Base-by-base conservation (phyloP, 1,140 invertebrate species). In the Cardiocondyla obscurior region DNA sequence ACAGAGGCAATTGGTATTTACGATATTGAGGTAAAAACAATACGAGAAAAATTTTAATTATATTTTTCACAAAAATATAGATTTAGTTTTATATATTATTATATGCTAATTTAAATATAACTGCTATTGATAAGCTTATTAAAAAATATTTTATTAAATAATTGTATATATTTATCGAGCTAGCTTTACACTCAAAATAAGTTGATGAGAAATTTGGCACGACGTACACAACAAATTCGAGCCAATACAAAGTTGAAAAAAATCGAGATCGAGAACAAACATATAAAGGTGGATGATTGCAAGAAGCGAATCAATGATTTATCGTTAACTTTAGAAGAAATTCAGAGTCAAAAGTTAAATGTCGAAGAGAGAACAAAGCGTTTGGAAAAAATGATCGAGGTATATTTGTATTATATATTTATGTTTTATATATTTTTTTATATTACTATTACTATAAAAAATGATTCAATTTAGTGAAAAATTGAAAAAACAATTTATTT, bases 361-460 rank as follows among this genome's bases (percentile, higher is more conserved):
- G 84, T 92, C 5, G 87, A 90, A 7, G 93, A 93, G 36, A 92
- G 89, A 76, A 87, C 86, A 4, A 91, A 88, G 39, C 91, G 94
- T 64, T 79, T 94, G 6, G 91, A 94, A 67, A 86, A 92, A 25
- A 94, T 94, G 82, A 88, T 94, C 25, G 86, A 94, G 88, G 94
- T 94, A 88, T n/a, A 65, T 69, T 16, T 46, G 2, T 76, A 28
- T 57, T 62, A 14, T 33, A 55, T 7, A 30, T 30, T 30, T 1
- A 30, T 8, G 1, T n/a, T 19, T 51, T 51, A 22, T 51, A 19
- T 53, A 36, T 39, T 65, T 42, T 0, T 14, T 62, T 16, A 42
- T n/a, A 30, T 28, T 67, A 28, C 1, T 46, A 67, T 44, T 72
- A 57, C 3, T 3, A 58, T 44, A 2, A 57, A 1, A 28, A 16